Percentiles rank a stretch among this genome's conserved stretches.
Conservation (phyloP, 2,888 invertebrate species). For the Caenorhabditis sp. region DNA sequence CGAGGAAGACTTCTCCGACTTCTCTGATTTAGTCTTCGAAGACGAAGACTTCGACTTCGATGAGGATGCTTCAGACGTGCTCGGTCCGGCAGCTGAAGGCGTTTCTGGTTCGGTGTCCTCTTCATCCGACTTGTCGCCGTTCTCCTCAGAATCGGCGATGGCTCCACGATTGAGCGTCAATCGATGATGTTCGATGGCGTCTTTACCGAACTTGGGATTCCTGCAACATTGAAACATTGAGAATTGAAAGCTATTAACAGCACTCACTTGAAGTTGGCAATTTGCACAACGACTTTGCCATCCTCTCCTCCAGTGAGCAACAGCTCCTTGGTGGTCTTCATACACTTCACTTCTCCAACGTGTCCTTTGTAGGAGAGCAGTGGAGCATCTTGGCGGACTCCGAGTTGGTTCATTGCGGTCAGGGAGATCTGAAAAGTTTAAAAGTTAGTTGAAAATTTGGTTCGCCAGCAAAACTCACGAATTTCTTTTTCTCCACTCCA, state of each 20-base stretch:
- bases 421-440: slow-evolving; percentile 28
- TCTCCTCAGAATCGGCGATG: slow-evolving; percentile 9
- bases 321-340: slow-evolving; percentile 21
- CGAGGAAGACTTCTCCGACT: neutral
- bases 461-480: slow-evolving; percentile 43
- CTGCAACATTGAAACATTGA: slow-evolving; percentile 7
- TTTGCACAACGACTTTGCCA: slow-evolving; percentile 65
- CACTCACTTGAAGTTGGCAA: slow-evolving; percentile 60
- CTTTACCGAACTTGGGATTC: slow-evolving; percentile 35
- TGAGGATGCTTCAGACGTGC: no score
- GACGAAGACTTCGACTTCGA: slow-evolving; percentile 10
- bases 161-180: slow-evolving; percentile 40
- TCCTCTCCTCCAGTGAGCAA: slow-evolving; percentile 69
- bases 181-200: slow-evolving; percentile 14
- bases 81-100: slow-evolving; percentile 10
- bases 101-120: slow-evolving; percentile 1
- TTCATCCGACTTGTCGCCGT: neutral
- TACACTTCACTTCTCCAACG: slow-evolving; percentile 40
- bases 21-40: neutral
- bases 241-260: neutral
- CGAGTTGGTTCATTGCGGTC: slow-evolving; percentile 48
- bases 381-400: slow-evolving; percentile 12
- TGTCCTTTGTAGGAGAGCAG: slow-evolving; percentile 35
- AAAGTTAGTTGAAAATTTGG: no score
- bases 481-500: slow-evolving; percentile 31